These are phyloP conservation scores for Menura novaehollandiae DNA, from an alignment of 2,113 vertebrate species.

Conservation along the genomic window DNA sequence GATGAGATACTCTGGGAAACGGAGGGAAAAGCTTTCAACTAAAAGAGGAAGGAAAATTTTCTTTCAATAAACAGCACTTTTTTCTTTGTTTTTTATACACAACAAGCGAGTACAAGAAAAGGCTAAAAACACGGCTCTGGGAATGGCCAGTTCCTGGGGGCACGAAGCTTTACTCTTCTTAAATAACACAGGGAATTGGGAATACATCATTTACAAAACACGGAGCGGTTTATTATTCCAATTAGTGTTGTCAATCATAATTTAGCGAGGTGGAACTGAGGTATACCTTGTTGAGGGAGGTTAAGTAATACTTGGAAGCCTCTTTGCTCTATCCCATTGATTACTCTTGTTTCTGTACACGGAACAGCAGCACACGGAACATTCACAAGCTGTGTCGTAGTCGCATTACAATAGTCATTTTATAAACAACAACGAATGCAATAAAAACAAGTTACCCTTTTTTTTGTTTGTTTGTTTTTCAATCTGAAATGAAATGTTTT, in stretches of 20 bases:
- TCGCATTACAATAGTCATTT: conserved; percentile 93
- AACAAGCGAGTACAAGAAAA: conserved; percentile 76
- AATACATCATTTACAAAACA: conserved; percentile 79
- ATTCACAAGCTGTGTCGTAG: conserved; percentile 99
- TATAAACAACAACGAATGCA: conserved; percentile 89
- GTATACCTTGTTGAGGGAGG: conserved; percentile 99
- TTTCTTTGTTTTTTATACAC: conserved; percentile 64
- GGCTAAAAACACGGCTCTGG: conserved; percentile 79
- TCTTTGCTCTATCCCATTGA: conserved; percentile 85
- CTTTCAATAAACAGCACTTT: conserved; percentile 73
- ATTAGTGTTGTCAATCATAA: conserved; percentile 86
- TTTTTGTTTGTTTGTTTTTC: conserved; percentile 67
- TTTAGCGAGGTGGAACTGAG: conserved; percentile 91
- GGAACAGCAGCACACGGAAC: conserved; percentile 96
- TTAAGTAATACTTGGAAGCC: conserved; percentile 95
- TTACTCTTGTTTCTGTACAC: conserved; percentile 87
- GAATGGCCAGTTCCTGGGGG: conserved; percentile 82
- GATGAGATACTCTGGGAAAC: conserved; percentile 63
- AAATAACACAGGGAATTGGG: conserved; percentile 79
- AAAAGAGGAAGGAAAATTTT: conserved; percentile 46
- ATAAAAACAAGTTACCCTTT: conserved; percentile 85
- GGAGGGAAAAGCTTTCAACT: conserved; percentile 67
- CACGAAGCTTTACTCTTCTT: conserved; percentile 76
- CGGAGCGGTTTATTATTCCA: conserved; percentile 73
- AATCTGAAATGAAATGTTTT: conserved; percentile 88